Conservation (phyloP, 2,797 vertebrate genomes). For the Natrix natrix region DNA sequence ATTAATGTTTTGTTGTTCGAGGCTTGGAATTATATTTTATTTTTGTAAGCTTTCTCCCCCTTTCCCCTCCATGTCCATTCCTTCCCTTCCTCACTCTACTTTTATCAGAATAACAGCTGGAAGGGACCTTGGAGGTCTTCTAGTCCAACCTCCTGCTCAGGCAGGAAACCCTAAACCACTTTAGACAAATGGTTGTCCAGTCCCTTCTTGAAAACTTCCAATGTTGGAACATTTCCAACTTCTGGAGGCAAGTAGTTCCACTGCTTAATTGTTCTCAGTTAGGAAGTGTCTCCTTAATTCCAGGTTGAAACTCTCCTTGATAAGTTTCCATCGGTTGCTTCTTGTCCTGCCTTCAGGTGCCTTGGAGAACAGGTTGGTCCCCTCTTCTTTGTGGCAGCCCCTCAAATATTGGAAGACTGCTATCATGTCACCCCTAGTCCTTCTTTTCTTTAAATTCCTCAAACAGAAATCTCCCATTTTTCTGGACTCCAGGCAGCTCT, state of each 20-base stretch:
- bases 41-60: background rate
- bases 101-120: background rate
- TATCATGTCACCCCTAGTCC: too few species aligned
- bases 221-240: fast-evolving
- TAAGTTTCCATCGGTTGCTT: background rate
- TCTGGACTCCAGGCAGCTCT: too few species aligned
- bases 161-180: background rate
- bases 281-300: background rate
- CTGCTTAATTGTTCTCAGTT: background rate
- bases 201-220: background rate
- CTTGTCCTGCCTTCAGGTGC: background rate
- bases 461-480: too few species aligned
- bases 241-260: fast-evolving
- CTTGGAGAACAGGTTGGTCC: background rate
- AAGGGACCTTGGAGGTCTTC: background rate
- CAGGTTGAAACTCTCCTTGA: background rate
- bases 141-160: background rate
- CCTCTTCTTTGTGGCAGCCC: too few species aligned
- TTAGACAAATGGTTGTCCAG: background rate
- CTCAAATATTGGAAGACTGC: too few species aligned
- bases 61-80: background rate
- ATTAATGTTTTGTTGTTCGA: conserved; percentile 38
- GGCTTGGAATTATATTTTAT: conserved; percentile 3
- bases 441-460: too few species aligned
- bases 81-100: background rate